Percentiles rank a stretch among this genome's conserved stretches.
Conservation (phyloP, 2,113 vertebrate species). For the Eretmochelys imbricata region DNA sequence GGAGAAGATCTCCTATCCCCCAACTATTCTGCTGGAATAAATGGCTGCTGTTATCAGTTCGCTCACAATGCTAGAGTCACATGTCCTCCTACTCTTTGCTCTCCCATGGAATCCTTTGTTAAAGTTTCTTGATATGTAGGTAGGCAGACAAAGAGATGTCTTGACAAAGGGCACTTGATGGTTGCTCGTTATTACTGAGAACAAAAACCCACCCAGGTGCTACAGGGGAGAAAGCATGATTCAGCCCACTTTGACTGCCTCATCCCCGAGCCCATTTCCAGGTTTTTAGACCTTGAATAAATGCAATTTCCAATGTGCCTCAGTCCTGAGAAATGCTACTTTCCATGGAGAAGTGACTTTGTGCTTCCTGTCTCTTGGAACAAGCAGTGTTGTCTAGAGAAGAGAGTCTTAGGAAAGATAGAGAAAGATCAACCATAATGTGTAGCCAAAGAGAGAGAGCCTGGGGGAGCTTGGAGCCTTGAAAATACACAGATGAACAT, state of each 20-base stretch:
- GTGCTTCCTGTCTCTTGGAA: background rate
- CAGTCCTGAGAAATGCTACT: accelerated
- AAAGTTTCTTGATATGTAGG: background rate
- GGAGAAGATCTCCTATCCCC: background rate
- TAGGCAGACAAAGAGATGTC: background rate
- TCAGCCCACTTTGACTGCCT: accelerated
- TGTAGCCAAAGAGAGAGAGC: background rate
- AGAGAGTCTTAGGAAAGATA: background rate
- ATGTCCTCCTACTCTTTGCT: background rate
- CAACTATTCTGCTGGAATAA: accelerated
- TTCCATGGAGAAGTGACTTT: accelerated
- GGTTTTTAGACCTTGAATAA: accelerated
- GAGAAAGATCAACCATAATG: background rate
- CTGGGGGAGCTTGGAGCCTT: background rate
- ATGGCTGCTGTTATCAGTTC: background rate
- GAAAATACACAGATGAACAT: background rate
- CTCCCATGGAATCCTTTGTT: background rate
- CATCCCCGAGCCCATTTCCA: background rate
- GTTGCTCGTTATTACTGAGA: background rate
- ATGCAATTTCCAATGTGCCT: background rate
- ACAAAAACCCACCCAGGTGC: background rate
- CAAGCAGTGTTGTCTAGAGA: background rate
- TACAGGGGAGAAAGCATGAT: background rate
- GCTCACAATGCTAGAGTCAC: background rate
- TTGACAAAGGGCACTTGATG: background rate